Evolutionary conservation across 2,888 invertebrate genomes (phyloP).

Genomic region (Diarsia rubi): DNA sequence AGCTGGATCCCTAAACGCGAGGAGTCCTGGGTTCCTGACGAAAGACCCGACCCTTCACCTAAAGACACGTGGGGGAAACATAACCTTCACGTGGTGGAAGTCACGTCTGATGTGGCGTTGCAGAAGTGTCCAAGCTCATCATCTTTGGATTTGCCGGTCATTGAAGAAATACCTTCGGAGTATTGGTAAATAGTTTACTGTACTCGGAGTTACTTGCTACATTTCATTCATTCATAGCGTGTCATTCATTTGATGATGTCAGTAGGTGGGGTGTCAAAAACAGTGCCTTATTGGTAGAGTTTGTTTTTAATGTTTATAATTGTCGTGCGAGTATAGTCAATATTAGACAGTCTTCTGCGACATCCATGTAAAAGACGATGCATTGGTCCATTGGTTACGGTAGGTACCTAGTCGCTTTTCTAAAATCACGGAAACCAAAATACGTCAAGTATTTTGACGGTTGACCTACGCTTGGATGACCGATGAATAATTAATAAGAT

Average conservation of each 20-base stretch:
- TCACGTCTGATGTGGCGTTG: conserved; percentile 69
- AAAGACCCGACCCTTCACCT: conserved; percentile 81
- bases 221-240: neutral
- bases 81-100: conserved; percentile 76
- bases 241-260: neutral
- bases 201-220: neutral
- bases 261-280: neutral
- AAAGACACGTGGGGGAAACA: conserved; percentile 84
- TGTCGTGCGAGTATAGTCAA: neutral
- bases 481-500: too few species aligned
- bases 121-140: conserved; percentile 72
- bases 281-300: neutral
- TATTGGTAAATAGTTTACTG: conserved; percentile 74
- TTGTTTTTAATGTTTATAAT: neutral
- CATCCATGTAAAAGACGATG: too few species aligned
- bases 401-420: too few species aligned
- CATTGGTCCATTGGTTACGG: too few species aligned
- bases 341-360: too few species aligned
- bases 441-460: too few species aligned
- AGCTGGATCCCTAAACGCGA: conserved; percentile 83
- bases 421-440: too few species aligned
- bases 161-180: conserved; percentile 81
- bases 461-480: too few species aligned
- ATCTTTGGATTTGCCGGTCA: conserved; percentile 77
- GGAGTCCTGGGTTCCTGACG: conserved; percentile 85